A percentile compares a stretch with the other conserved stretches of the same genome.
Conservation (phyloP, 2,113 vertebrate species). For the Alethe castanea region DNA sequence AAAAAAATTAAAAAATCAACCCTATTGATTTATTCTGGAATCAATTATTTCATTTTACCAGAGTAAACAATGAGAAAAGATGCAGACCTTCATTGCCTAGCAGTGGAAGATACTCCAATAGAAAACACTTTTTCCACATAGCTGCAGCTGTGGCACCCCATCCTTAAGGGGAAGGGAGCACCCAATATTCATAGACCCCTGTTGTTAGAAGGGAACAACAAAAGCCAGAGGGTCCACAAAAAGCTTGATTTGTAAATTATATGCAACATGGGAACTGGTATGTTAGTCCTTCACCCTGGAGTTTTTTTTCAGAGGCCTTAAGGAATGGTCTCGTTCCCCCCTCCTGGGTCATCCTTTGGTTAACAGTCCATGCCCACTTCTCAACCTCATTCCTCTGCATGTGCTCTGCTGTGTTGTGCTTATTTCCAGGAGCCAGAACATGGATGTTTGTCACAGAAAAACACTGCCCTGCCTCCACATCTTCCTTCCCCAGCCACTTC, state of each 20-base stretch:
- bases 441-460: neutral
- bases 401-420: neutral
- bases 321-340: rapidly evolving
- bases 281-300: neutral
- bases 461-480: neutral
- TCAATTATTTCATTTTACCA: neutral
- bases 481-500: neutral
- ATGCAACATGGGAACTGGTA: too few relatives aligned
- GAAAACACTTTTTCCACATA: neutral
- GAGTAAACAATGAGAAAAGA: neutral
- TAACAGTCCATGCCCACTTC: neutral
- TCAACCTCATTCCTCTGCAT: neutral
- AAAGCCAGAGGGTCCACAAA: neutral
- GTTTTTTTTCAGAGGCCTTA: neutral
- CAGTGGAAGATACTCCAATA: neutral
- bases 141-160: neutral
- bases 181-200: too few relatives aligned
- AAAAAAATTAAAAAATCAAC: neutral
- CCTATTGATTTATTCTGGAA: neutral
- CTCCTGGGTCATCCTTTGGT: neutral
- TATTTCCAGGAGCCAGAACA: neutral
- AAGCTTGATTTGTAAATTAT: neutral
- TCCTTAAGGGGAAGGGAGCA: neutral
- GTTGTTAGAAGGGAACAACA: neutral
- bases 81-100: neutral